Evolutionary conservation across 2,888 invertebrate genomes (phyloP), one percentile per base, ranked within the genome.

Genomic region (Mesorhabditis belari): DNA sequence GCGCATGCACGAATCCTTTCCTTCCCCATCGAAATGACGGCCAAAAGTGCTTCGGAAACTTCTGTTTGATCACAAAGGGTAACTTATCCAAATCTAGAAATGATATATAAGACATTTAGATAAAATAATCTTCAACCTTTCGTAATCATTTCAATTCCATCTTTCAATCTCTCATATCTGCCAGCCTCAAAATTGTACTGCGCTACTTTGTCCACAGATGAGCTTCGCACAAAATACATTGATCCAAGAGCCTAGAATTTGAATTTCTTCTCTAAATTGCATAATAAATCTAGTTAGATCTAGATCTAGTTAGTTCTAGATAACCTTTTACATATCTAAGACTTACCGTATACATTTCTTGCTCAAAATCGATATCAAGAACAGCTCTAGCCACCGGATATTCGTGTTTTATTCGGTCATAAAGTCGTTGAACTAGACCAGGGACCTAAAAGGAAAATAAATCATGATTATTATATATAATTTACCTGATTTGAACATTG

Each of bases 1-100:
- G 58, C n/a, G 77, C 75, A 58, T 76, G 77, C 65, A 80, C 65
- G 66, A 71, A 79, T 25, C 80, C 80, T 58, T 80, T 80, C 28
- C 80, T 65, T 12, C 77, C 77, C 77, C 77, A 77, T 57, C 73
- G 70, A 44, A 77, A 70, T 12, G 71, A 70, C 2, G 75, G 75
- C 76, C 78, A 75, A 62, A 79, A 75, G 26, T 74, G 68, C 28
- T 73, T 75, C 21, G 77, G 74, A 57, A 79, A 79, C 57, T 80
- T 80, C 57, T 72, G 68, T 55, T 79, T 79, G 9, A 70, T 62
- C 3, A 76, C 64, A 24, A 59, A 63, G 19, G 64, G 65, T 26
- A 66, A 66, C 24, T 70, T 66, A 19, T 71, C 65, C 24, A 77
- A 55, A 19, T 35, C 44, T 35, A 21, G 9, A 21, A 6, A 9